Evolutionary conservation across 37 sponge, comb jelly and placozoan species (phyloP), one percentile per base, ranked within the genome.

Genomic region (Cladorhizidae sp.): DNA sequence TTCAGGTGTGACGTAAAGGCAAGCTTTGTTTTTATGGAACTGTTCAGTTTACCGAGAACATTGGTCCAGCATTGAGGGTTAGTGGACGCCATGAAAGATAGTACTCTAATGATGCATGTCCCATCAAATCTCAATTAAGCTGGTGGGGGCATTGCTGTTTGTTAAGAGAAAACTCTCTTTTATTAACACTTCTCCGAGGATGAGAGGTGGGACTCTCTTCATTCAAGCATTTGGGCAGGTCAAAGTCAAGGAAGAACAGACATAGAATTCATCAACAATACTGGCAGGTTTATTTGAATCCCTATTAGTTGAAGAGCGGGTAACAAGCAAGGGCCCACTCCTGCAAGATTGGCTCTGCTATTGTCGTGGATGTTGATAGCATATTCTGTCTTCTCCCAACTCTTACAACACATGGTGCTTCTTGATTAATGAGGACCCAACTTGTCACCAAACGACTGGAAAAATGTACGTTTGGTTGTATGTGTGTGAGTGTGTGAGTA

Each of bases 391-490:
- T 79, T 77, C 63, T 80, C 92, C 36, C 50, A 72, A 63, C 45
- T 87, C 23, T 29, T 75, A 37, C 63, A 92, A 92, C 52, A 85
- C 88, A 0, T 77, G 79, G 76, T 92, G 92, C 57, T 92, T 92
- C 56, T 67, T 92, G 25, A 32, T 80, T 49, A 75, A 79, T 54
- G 85, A 81, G 37, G 51, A 87, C 31, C 39, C 57, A 5, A 26
- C 14, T 15, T 62, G 0, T 38, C 85, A 23, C 92, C 88, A 23
- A 18, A 28, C 0, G 17, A 78, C 31, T 84, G 85, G 85, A 70
- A 84, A 2, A 64, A 83, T 57, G 90, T 84, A 36, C 67, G 80
- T 57, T n/a, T n/a, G n/a, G n/a, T n/a, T n/a, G n/a, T n/a, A n/a
- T n/a, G n/a, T n/a, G n/a, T n/a, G n/a, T n/a, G n/a, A n/a, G n/a